These are phyloP conservation scores for Blomia tropicalis DNA, from an alignment of 2,888 invertebrate species.

Conservation along the genomic window DNA sequence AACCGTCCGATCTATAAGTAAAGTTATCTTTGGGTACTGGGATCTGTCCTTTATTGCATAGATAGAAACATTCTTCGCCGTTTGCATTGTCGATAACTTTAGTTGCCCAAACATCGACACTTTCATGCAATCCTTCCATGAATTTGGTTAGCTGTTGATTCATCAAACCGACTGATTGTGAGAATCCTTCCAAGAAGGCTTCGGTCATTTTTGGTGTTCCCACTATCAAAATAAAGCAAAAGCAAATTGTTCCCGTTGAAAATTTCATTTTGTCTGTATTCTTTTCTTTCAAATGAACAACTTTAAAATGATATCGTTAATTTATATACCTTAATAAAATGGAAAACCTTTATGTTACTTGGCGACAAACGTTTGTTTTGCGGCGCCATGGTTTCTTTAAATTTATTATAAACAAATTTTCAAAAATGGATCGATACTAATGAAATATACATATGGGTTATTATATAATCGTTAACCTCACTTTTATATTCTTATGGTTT, in stretches of 20 bases:
- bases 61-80: constrained; percentile 18
- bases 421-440: no score
- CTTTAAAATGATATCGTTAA: neutral
- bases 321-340: no score
- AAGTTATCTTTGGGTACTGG: neutral
- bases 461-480: no score
- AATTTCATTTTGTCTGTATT: neutral
- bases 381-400: no score
- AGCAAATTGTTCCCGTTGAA: neutral
- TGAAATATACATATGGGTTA: no score
- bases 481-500: no score
- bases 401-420: no score
- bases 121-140: constrained; percentile 17
- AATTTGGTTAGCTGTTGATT: constrained; percentile 11
- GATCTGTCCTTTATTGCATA: constrained; percentile 10
- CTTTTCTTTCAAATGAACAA: no score
- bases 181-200: constrained; percentile 15
- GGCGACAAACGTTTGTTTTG: no score
- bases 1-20: neutral
- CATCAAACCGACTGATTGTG: constrained; percentile 11
- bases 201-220: neutral
- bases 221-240: neutral
- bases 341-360: no score
- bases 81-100: constrained; percentile 21
- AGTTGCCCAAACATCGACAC: constrained; percentile 18